phyloP scores from a whole-genome alignment of 2,113 vertebrate species.

The Sapayoa aenigma region DNA sequence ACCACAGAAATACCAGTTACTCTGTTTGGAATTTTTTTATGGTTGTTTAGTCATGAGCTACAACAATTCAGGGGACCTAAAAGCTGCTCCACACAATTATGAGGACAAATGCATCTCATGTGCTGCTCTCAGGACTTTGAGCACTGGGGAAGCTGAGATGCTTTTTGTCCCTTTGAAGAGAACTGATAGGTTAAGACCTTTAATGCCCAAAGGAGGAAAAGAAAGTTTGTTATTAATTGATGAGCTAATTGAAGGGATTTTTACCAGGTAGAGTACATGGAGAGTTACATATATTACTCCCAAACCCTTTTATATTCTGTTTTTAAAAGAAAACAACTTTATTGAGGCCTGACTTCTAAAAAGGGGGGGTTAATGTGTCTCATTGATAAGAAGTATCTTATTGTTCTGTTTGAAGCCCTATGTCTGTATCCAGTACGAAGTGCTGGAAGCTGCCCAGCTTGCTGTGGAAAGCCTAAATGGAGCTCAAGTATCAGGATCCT shows the following conservation, averaged over 20 bases:
- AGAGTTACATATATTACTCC: not conserved
- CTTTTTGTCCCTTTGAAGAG: not conserved
- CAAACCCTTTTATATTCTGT: not conserved
- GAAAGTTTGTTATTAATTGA: not conserved
- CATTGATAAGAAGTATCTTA: not conserved
- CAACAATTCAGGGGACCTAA: not conserved
- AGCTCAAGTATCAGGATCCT: conserved; percentile 58
- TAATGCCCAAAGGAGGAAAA: not conserved
- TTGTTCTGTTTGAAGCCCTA: conserved; percentile 73
- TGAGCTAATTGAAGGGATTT: not conserved
- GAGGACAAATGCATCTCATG: not conserved
- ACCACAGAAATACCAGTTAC: not conserved
- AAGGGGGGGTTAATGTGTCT: not conserved
- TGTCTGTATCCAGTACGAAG: conserved; percentile 78
- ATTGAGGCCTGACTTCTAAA: not conserved
- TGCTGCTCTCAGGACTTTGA: not conserved
- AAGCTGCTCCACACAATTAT: not conserved
- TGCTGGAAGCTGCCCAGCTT: conserved; percentile 85
- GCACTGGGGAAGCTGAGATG: not conserved
- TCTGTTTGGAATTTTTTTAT: not conserved
- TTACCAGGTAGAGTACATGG: not conserved
- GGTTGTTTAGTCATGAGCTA: not conserved
- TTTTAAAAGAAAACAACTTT: not conserved
- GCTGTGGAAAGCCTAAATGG: conserved; percentile 79
- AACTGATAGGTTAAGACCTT: not conserved